phyloP scores from a whole-genome alignment of 2,888 invertebrate species.

The Hedya salicella region DNA sequence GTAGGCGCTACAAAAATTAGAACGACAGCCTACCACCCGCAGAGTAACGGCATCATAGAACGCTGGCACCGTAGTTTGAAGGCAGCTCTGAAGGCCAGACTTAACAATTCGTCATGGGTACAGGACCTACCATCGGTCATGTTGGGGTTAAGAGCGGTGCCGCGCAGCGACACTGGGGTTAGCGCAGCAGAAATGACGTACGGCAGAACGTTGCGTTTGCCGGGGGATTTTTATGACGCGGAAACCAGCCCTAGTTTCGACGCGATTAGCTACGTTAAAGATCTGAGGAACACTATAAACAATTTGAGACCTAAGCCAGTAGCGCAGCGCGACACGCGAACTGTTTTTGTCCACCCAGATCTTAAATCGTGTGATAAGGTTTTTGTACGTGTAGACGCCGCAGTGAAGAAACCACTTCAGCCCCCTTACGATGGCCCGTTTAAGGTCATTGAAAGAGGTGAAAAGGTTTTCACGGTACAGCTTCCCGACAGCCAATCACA shows the following conservation, averaged over 20 bases:
- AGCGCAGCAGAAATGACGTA: neutral
- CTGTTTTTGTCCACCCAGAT: conserved; percentile 4
- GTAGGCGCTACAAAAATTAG: neutral
- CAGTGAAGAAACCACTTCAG: conserved; percentile 4
- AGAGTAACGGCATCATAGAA: conserved; percentile 1
- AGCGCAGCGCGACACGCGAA: neutral
- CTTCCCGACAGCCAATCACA: conserved; percentile 20
- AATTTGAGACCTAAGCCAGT: neutral
- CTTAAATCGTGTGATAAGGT: neutral
- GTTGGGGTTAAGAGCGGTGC: conserved; percentile 3
- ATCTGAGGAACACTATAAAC: neutral
- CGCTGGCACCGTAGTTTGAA: conserved; percentile 5
- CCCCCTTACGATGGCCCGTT: conserved; percentile 18
- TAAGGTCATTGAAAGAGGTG: neutral
- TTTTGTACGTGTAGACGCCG: conserved; percentile 9
- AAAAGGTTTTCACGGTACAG: neutral
- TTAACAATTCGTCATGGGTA: conserved; percentile 1
- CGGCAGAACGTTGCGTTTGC: too few relatives aligned
- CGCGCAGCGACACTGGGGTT: neutral
- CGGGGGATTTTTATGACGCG: conserved; percentile 8
- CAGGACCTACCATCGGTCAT: conserved; percentile 4
- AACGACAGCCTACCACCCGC: conserved; percentile 9
- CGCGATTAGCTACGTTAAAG: neutral
- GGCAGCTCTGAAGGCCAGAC: conserved; percentile 8
- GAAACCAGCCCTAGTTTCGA: neutral